A percentile compares a stretch with the other conserved stretches of the same genome.
Conservation (phyloP, 1,140 invertebrate genomes). For the Lasaia peninsularis region DNA sequence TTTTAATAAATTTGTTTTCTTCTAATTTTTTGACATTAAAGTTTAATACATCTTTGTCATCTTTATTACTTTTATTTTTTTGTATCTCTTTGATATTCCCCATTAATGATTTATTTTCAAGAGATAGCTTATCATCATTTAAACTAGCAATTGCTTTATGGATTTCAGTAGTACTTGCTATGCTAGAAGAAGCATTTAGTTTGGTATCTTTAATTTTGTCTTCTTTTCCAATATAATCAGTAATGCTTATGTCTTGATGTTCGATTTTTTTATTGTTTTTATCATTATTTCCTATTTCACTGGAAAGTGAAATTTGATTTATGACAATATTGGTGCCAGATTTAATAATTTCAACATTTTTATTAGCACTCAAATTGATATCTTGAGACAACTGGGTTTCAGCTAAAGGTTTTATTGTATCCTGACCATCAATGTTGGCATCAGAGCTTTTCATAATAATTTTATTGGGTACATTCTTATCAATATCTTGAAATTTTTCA, state of each 20-base stretch:
- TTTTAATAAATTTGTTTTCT: slow-evolving; percentile 2
- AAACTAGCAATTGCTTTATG: not conserved
- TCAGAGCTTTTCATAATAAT: not conserved
- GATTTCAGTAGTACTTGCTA: slow-evolving; percentile 8
- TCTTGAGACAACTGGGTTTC: not conserved
- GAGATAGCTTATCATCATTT: not conserved
- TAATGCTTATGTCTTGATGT: not conserved
- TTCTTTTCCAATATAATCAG: not conserved
- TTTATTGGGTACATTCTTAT: slow-evolving; percentile 5
- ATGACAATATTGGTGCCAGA: not conserved
- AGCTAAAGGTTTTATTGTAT: not conserved
- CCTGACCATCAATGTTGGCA: not conserved
- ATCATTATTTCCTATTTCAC: not conserved
- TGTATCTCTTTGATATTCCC: not conserved
- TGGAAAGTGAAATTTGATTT: not conserved
- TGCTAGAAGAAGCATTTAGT: not conserved
- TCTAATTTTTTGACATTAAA: not conserved
- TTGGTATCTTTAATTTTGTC: not conserved
- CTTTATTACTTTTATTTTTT: not conserved
- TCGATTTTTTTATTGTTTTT: not conserved
- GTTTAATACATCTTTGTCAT: not conserved
- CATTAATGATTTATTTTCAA: not conserved
- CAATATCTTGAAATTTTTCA: not conserved
- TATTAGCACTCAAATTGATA: not conserved
- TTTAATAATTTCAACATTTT: not conserved